Percentiles rank a stretch among this genome's conserved stretches.
Conservation (phyloP, 2,797 vertebrate species). For the Spinibarbus caldwelli region DNA sequence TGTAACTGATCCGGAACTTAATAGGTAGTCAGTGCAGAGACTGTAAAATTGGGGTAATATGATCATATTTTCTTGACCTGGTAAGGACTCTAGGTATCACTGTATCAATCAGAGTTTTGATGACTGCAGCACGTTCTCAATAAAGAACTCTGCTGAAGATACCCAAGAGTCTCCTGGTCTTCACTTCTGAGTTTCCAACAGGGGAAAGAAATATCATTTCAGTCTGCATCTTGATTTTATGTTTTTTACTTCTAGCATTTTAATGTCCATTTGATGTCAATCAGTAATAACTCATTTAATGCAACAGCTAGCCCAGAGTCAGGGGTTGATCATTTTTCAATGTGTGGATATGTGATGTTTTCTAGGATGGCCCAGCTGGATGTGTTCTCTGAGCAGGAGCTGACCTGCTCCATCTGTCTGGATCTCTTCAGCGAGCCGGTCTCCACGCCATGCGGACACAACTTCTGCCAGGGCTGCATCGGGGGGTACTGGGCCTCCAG, state of each 20-base stretch:
- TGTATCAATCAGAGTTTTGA: background rate
- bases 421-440: conserved; percentile 86
- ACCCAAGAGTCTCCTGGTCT: no score
- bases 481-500: conserved; percentile 84
- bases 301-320: background rate
- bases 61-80: no score
- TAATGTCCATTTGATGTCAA: background rate
- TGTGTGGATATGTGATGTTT: background rate
- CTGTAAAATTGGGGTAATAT: no score
- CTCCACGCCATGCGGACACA: conserved; percentile 93
- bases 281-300: background rate
- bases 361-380: conserved; percentile 70
- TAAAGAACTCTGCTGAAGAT: no score
- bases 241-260: background rate
- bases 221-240: no score
- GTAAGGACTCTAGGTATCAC: no score
- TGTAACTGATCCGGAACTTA: no score
- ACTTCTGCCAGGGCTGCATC: conserved; percentile 90
- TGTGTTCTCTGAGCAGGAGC: conserved; percentile 81
- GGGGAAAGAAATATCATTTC: background rate
- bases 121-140: background rate
- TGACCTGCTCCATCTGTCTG: conserved; percentile 93
- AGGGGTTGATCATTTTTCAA: background rate
- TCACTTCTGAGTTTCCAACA: background rate
- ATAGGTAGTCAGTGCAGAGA: no score